Evolutionary conservation across 2,113 vertebrate genomes (phyloP), one percentile per base, ranked within the genome.

Genomic region (Dermatemys mawii): DNA sequence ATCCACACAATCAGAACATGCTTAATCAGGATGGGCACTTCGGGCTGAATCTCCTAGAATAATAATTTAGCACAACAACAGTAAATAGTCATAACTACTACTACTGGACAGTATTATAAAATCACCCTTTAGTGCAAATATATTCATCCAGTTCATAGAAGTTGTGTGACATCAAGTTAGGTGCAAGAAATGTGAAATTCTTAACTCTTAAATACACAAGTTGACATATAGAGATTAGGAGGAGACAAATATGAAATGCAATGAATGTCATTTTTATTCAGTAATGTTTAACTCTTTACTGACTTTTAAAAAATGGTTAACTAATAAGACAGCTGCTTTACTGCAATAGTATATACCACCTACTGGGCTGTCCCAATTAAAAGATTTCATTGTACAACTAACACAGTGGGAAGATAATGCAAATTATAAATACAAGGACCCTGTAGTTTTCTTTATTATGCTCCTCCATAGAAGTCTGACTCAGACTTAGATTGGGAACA

Each of bases 401-500:
- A 54, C 88, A 32, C 87, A 95, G 73, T 89, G 85, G 90, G 93
- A 91, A 67, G 87, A 92, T 51, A 84, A 90, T 1, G 78, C 55
- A 67, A 60, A 91, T 0, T 93, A 86, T 88, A 96, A 93, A 92
- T 84, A 29, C 92, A 86, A 92, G 94, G 95, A 93, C 81, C 93
- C 93, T 89, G 81, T 86, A 93, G 92, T 88, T 57, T 91, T 63
- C 94, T 95, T 82, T 75, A 93, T 97, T 92, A 95, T 91, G 94
- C 87, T 93, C 94, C 84, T 92, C 81, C 88, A 90, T 83, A 91
- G 92, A 95, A 90, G 87, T 89, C 84, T 94, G n/a, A 49, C 50
- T 95, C 94, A 96, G 97, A 97, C 93, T 93, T 93, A 93, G 81
- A 92, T 84, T 57, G 89, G 91, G 70, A 88, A 84, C 92, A 92